Evolutionary conservation across 2,888 invertebrate genomes (phyloP).

Genomic region (Platycheirus albimanus): DNA sequence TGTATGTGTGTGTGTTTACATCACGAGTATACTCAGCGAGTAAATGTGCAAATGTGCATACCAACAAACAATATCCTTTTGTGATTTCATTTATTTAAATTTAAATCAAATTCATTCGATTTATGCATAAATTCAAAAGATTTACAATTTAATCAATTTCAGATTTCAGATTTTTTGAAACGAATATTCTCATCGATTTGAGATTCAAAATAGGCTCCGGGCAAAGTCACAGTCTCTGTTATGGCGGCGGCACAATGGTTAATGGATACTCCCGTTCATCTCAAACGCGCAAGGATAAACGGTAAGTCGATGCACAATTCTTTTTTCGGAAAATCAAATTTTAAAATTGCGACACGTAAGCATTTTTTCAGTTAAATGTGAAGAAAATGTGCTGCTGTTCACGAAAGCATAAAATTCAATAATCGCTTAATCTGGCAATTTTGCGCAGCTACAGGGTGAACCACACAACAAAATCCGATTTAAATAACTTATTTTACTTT

Average conservation of each 20-base stretch:
- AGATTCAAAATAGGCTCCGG: conserved; percentile 85
- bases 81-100: background rate
- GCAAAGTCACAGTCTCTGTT: conserved; percentile 84
- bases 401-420: conserved; percentile 8
- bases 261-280: conserved; percentile 83
- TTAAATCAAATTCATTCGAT: background rate
- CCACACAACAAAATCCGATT: background rate
- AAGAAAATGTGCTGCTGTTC: background rate
- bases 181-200: conserved; percentile 77
- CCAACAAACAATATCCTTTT: background rate
- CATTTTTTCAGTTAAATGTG: background rate
- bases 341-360: background rate
- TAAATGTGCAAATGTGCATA: no score
- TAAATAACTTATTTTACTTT: background rate
- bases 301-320: conserved; percentile 80
- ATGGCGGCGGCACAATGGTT: conserved; percentile 83
- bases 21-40: no score
- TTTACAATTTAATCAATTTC: no score
- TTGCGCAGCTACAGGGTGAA: background rate
- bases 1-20: no score
- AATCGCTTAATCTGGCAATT: background rate
- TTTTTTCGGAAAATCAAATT: background rate
- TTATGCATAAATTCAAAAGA: conserved; percentile 11
- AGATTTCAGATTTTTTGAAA: conserved; percentile 53
- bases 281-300: conserved; percentile 84